A percentile compares a stretch with the other conserved stretches of the same genome.
These are phyloP conservation scores for Pongo pygmaeus DNA, from an alignment of 2,113 vertebrate species.

Conservation along the genomic window DNA sequence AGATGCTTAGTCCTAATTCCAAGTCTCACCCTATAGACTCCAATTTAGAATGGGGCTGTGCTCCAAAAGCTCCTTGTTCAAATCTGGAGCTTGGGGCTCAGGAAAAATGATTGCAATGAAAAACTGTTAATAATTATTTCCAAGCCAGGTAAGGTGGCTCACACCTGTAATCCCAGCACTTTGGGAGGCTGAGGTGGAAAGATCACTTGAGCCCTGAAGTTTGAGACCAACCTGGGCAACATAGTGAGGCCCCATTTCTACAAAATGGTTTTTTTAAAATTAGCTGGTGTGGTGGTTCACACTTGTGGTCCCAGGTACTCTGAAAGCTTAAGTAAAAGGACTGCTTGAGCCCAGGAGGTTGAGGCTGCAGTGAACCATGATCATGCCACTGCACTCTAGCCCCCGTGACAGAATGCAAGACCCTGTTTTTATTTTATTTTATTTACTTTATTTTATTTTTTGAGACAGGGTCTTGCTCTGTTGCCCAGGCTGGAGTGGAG, in stretches of 20 bases:
- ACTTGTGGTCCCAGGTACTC: neutral
- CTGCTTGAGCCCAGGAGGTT: neutral
- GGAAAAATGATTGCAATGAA: neutral
- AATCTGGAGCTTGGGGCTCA: neutral
- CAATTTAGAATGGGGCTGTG: constrained; percentile 6
- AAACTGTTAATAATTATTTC: constrained; percentile 20
- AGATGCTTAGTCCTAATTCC: neutral
- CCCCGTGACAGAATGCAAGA: too few relatives aligned
- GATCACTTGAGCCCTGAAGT: neutral
- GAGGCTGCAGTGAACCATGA: neutral
- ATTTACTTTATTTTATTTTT: too few relatives aligned
- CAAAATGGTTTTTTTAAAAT: neutral
- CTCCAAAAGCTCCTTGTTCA: constrained; percentile 19
- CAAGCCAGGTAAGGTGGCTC: neutral
- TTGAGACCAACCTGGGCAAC: neutral
- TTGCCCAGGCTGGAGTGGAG: too few relatives aligned
- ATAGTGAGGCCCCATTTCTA: neutral
- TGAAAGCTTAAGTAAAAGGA: neutral
- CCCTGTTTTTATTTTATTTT: too few relatives aligned
- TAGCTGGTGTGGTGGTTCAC: neutral
- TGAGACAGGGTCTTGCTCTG: too few relatives aligned
- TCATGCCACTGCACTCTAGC: too few relatives aligned
- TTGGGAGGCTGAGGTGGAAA: neutral
- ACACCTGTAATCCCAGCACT: neutral
- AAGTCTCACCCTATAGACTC: neutral